Base-by-base conservation (phyloP, 2,888 invertebrate species). In the Meloe dianella region DNA sequence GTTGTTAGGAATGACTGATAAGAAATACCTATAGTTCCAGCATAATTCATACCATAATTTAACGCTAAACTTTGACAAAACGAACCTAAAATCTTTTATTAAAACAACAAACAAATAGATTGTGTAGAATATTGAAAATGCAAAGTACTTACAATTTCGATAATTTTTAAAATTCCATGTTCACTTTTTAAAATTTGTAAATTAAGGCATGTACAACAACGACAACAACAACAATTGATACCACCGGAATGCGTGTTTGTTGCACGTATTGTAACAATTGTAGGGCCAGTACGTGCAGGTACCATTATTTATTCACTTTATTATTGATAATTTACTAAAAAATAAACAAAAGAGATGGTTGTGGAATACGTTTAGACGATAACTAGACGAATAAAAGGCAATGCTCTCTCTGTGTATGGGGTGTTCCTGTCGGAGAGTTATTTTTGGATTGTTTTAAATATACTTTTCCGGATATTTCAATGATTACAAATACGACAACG, bases 1-100 rank as follows among this genome's bases (percentile, higher is more conserved):
- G 94, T 92, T 10, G 93, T 92, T 67, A 95, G 84, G 79, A 94
- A 92, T 47, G 94, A 90, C 73, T 92, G 91, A 82, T 93, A 92
- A 2, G 94, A 91, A 2, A 91, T 88, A 8, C 95, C 95, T 81
- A 95, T 90, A 17, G 87, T 88, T 68, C 88, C 86, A 0, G 92
- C 90, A 76, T 92, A 91, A 1, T 89, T 87, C 65, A 92, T 84
- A 0, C 95, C 95, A 77, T 91, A 95, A 77, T 92, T 91, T 61
- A 95, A 87, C 10, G 94, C 85, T 65, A 95, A 84, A 63, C 91
- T 92, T 82, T 95, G 94, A 76, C 94, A 94, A 60, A 95, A 85
- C n/a, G 90, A 90, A 29, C 94, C 93, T 74, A 95, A 82, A 76
- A 93, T 85, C 93, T 92, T 6, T 77, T 78, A 73, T 70, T 30